A percentile compares a stretch with the other conserved stretches of the same genome.
phyloP scores from a whole-genome alignment of 2,113 vertebrate species.

The Calidris pugnax region DNA sequence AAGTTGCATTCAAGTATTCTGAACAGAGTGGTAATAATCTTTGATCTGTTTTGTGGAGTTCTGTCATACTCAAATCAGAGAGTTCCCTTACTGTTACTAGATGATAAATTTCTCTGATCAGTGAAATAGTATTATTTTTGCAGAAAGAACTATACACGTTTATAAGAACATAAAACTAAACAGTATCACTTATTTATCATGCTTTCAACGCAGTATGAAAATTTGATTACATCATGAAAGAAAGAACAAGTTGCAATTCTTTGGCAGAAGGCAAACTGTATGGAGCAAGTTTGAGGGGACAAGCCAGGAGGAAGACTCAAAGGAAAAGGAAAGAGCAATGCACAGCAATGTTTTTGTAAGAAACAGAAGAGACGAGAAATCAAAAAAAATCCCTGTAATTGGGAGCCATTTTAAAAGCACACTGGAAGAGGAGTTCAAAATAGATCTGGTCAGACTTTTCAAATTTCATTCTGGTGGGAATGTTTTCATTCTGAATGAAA shows the following conservation, averaged over 20 bases:
- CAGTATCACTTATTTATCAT: background rate
- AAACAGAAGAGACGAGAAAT: background rate
- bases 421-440: background rate
- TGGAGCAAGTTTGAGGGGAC: background rate
- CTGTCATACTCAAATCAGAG: background rate
- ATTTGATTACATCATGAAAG: background rate
- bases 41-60: background rate
- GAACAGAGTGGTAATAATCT: background rate
- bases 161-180: background rate
- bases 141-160: background rate
- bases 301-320: background rate
- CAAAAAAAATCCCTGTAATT: background rate
- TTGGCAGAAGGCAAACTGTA: background rate
- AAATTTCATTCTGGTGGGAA: background rate
- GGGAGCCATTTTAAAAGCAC: background rate
- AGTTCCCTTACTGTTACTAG: background rate
- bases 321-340: background rate
- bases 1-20: background rate
- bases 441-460: background rate
- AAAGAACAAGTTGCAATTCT: background rate
- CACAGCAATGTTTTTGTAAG: background rate
- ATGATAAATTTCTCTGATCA: background rate
- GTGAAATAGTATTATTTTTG: background rate
- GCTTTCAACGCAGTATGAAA: background rate
- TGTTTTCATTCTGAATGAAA: background rate